phyloP scores from a whole-genome alignment of 2,888 invertebrate genomes.

The Xestoiulus laeticollis region DNA sequence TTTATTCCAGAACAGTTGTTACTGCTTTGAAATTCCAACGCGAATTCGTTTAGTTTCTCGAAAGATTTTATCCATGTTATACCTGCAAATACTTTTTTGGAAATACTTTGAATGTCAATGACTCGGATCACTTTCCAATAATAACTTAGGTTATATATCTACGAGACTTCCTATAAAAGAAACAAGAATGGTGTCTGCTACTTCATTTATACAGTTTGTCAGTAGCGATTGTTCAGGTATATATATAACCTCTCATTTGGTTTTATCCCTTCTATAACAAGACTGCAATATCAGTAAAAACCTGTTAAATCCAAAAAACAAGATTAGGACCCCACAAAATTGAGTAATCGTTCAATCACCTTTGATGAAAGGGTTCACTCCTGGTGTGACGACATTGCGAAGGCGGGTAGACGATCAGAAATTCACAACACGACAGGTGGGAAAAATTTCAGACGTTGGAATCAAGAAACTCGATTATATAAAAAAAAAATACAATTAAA shows the following conservation, averaged over 20 bases:
- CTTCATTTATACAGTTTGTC: background rate
- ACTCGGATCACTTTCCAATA: constrained; percentile 21
- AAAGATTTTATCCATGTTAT: background rate
- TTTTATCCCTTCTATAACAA: constrained; percentile 24
- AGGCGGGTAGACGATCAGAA: background rate
- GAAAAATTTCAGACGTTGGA: background rate
- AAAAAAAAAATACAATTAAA: constrained; percentile 6
- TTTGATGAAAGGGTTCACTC: constrained; percentile 1
- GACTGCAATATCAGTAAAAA: background rate
- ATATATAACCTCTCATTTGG: background rate
- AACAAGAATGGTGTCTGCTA: constrained; percentile 30
- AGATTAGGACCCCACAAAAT: constrained; percentile 39
- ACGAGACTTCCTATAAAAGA: background rate
- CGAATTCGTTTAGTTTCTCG: background rate
- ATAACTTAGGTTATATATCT: background rate
- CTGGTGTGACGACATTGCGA: constrained; percentile 9
- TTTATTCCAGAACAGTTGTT: background rate
- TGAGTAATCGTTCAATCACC: constrained; percentile 30
- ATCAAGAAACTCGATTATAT: constrained; percentile 1
- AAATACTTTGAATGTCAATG: background rate
- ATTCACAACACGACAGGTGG: constrained; percentile 14
- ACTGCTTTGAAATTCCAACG: background rate
- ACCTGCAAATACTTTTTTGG: background rate
- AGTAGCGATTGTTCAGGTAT: background rate
- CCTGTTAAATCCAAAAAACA: constrained; percentile 8